These are phyloP conservation scores for Porites australiensis DNA, from an alignment of 64 coral and sea anemone genomes.

Conservation along the genomic window DNA sequence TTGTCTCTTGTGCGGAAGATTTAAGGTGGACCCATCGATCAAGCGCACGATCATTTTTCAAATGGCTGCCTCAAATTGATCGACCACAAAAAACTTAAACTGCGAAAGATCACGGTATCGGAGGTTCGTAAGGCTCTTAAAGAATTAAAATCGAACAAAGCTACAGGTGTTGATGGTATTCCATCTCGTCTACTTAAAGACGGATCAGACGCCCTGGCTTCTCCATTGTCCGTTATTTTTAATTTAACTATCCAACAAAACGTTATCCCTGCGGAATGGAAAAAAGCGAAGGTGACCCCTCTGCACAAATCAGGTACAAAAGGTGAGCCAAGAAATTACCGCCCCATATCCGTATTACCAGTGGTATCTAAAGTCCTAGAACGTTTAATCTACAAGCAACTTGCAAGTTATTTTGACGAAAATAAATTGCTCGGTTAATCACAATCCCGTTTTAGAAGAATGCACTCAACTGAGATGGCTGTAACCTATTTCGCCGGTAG, in stretches of 20 bases:
- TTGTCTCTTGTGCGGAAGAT: neutral
- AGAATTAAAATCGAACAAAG: slow-evolving; percentile 34
- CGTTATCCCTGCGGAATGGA: slow-evolving; percentile 5
- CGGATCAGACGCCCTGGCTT: neutral
- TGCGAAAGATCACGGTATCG: neutral
- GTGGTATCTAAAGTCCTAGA: too few species aligned
- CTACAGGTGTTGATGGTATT: slow-evolving; percentile 3
- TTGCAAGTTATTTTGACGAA: too few species aligned
- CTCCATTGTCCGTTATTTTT: too few species aligned
- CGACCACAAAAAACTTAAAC: slow-evolving; percentile 13
- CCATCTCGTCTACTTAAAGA: slow-evolving; percentile 13
- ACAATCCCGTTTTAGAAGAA: too few species aligned
- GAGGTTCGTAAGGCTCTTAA: slow-evolving; percentile 22
- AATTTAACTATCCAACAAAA: too few species aligned
- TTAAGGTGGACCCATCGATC: neutral
- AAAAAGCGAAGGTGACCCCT: slow-evolving; percentile 28
- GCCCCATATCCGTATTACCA: too few species aligned
- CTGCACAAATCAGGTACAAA: neutral
- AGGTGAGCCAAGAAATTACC: too few species aligned
- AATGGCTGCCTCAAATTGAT: slow-evolving; percentile 22
- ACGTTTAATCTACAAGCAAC: too few species aligned
- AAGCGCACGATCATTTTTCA: neutral
- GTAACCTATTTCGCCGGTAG: too few species aligned
- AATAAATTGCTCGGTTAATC: too few species aligned
- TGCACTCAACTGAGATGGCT: too few species aligned